Percentiles rank a stretch among this genome's conserved stretches.
phyloP scores from a whole-genome alignment of 2,888 invertebrate genomes.

The Saturnia japonica region DNA sequence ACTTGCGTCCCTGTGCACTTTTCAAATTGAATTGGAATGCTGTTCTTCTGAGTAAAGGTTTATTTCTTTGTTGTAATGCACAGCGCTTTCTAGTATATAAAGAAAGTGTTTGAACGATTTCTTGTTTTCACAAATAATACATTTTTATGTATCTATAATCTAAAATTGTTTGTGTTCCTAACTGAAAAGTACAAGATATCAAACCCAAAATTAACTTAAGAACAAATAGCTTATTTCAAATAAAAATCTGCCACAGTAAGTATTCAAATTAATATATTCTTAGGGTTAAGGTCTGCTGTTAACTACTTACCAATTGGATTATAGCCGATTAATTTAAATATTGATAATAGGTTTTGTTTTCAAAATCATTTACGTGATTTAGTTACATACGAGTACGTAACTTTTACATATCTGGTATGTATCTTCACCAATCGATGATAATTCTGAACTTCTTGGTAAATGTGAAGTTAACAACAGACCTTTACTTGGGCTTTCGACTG shows the following conservation, averaged over 20 bases:
- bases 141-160: too few species aligned
- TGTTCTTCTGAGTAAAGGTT: conserved; percentile 24
- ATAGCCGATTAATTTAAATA: too few species aligned
- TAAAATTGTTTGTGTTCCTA: not conserved
- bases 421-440: not conserved
- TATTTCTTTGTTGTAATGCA: not conserved
- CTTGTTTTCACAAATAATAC: not conserved
- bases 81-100: not conserved
- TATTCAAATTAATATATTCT: too few species aligned
- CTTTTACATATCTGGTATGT: not conserved
- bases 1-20: conserved; percentile 19
- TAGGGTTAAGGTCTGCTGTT: too few species aligned
- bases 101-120: not conserved
- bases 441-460: not conserved
- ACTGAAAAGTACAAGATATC: not conserved
- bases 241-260: too few species aligned
- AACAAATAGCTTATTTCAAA: too few species aligned
- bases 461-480: not conserved
- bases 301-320: too few species aligned
- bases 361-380: too few species aligned
- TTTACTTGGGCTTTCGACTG: not conserved
- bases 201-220: too few species aligned
- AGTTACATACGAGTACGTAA: too few species aligned
- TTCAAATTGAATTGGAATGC: conserved; percentile 29
- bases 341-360: too few species aligned